Percentiles rank a stretch among this genome's conserved stretches.
phyloP scores from a whole-genome alignment of 2,888 invertebrate genomes.

The Corythucha ciliata region DNA sequence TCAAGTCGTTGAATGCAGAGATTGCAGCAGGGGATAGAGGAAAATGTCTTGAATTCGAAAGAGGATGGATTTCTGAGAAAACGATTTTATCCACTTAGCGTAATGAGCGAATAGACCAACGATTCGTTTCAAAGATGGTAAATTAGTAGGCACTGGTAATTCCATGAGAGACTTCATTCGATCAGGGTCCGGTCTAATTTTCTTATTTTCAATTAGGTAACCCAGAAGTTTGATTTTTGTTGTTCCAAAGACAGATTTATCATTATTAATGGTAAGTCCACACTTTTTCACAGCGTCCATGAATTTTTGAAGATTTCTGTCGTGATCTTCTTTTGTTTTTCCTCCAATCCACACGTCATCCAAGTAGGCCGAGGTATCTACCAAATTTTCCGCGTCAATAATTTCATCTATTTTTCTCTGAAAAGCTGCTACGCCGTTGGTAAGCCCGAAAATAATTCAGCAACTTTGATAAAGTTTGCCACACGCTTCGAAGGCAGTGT shows the following conservation, averaged over 20 bases:
- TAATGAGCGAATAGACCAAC: too few relatives aligned
- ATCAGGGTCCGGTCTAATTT: constrained; percentile 20
- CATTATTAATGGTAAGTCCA: constrained; percentile 9
- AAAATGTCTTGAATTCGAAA: too few relatives aligned
- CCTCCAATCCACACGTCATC: constrained; percentile 20
- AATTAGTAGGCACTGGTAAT: too few relatives aligned
- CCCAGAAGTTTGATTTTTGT: constrained; percentile 13
- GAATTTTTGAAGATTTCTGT: constrained; percentile 6
- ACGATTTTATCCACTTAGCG: too few relatives aligned
- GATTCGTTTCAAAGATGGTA: too few relatives aligned
- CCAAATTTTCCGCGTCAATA: constrained; percentile 8
- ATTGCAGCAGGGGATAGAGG: too few relatives aligned
- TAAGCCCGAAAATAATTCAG: constrained; percentile 4
- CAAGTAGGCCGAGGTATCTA: constrained; percentile 5
- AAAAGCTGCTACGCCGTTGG: constrained; percentile 13
- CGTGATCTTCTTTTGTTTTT: constrained; percentile 13
- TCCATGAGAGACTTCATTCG: constrained; percentile 11
- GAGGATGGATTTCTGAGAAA: too few relatives aligned
- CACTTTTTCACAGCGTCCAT: constrained; percentile 9
- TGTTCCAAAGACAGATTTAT: constrained; percentile 17
- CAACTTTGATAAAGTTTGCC: constrained; percentile 5
- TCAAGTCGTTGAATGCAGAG: too few relatives aligned
- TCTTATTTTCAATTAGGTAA: constrained; percentile 11
- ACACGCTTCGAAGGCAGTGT: constrained; percentile 16
- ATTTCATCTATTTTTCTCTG: constrained; percentile 10